Percentiles rank a stretch among this genome's conserved stretches.
Conservation (phyloP, 2,797 vertebrate genomes). For the Sciurus carolinensis region DNA sequence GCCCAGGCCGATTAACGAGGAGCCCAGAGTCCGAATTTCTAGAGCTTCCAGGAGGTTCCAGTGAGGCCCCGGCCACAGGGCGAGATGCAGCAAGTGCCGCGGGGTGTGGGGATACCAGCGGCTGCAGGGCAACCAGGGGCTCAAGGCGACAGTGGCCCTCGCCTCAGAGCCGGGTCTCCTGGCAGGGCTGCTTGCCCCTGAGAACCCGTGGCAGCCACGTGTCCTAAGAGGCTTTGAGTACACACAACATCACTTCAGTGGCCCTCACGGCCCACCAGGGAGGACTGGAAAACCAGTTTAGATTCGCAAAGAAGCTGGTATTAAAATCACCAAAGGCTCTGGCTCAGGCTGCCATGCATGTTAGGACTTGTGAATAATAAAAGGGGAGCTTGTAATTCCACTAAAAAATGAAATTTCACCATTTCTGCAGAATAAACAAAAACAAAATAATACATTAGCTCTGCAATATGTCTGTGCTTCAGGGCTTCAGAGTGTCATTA, state of each 20-base stretch:
- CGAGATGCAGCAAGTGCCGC: not conserved
- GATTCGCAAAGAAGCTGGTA: slow-evolving; percentile 86
- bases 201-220: slow-evolving; percentile 81
- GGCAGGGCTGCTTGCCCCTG: slow-evolving; percentile 65
- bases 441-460: slow-evolving; percentile 90
- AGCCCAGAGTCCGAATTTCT: not conserved
- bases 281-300: slow-evolving; percentile 90
- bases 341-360: slow-evolving; percentile 82
- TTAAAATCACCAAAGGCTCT: slow-evolving; percentile 82
- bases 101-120: not conserved
- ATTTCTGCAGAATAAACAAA: slow-evolving; percentile 92
- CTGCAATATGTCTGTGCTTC: slow-evolving; percentile 87
- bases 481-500: slow-evolving; percentile 85
- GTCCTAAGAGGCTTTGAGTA: slow-evolving; percentile 87
- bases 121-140: not conserved
- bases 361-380: slow-evolving; percentile 88
- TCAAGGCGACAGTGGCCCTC: not conserved
- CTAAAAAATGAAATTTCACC: slow-evolving; percentile 88
- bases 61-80: rapidly evolving
- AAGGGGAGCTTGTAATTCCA: slow-evolving; percentile 85
- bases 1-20: not conserved
- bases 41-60: not conserved
- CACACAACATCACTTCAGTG: slow-evolving; percentile 81
- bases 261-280: slow-evolving; percentile 84
- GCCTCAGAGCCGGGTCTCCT: slow-evolving; percentile 71